Conservation (phyloP, 2,888 invertebrate species). For the Tipula helvola region DNA sequence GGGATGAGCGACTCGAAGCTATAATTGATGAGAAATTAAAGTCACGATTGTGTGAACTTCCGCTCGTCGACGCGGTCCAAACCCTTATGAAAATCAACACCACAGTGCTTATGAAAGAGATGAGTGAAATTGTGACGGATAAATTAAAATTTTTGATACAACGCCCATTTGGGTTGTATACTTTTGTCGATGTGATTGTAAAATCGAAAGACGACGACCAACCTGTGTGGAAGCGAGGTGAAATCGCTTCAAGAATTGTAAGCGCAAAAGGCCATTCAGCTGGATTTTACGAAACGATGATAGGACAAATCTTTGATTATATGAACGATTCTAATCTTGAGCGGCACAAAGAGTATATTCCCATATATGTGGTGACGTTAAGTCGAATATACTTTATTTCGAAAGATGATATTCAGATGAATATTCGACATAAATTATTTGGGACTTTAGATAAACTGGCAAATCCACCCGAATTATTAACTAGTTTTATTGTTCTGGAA, state of each 20-base stretch:
- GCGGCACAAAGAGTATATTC: background rate
- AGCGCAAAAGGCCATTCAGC: slow-evolving; percentile 22
- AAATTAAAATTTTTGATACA: background rate
- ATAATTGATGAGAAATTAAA: background rate
- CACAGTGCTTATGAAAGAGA: background rate
- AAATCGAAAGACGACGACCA: slow-evolving; percentile 15
- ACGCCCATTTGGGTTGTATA: background rate
- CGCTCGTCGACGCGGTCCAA: background rate
- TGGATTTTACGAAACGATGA: slow-evolving; percentile 23
- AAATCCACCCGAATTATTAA: slow-evolving; percentile 23
- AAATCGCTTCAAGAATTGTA: slow-evolving; percentile 28
- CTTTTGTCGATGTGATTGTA: background rate
- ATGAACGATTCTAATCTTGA: background rate
- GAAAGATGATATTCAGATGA: slow-evolving; percentile 14
- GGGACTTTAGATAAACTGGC: slow-evolving; percentile 21
- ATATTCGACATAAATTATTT: slow-evolving; percentile 16
- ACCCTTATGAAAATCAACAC: background rate
- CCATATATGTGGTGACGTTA: background rate
- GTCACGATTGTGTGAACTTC: background rate
- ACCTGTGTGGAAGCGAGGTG: slow-evolving; percentile 21
- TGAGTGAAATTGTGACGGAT: background rate
- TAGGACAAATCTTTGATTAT: slow-evolving; percentile 26
- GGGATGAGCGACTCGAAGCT: background rate
- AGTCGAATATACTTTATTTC: slow-evolving; percentile 14
- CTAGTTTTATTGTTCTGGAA: slow-evolving; percentile 28